Conservation (phyloP, 1,140 invertebrate species). For the Cherax destructor region DNA sequence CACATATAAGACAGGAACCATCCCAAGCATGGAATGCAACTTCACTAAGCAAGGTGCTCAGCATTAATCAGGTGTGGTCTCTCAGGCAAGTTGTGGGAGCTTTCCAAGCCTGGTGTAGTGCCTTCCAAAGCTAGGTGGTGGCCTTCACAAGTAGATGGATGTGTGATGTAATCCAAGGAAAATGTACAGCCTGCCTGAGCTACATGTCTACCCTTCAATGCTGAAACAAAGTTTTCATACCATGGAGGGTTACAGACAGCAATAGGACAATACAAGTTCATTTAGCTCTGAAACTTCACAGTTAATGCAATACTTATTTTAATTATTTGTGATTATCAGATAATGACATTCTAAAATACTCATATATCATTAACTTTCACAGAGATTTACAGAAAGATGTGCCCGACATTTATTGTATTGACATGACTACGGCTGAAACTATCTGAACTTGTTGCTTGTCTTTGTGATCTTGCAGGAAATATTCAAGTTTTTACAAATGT, state of each 20-base stretch:
- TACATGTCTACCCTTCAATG: not conserved
- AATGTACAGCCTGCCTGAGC: not conserved
- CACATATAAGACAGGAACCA: constrained; percentile 28
- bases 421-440: not conserved
- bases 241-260: not conserved
- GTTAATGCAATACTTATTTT: not conserved
- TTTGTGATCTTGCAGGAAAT: not conserved
- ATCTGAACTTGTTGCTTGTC: not conserved
- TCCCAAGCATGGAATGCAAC: constrained; percentile 2
- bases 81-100: not conserved
- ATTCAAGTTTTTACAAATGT: not conserved
- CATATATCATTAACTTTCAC: not conserved
- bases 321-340: not conserved
- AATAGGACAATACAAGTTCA: not conserved
- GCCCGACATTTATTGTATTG: not conserved
- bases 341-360: not conserved
- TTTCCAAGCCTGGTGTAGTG: not conserved
- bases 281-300: not conserved
- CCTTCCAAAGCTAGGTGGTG: no score
- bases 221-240: not conserved
- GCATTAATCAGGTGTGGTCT: constrained; percentile 7
- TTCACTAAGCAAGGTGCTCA: constrained; percentile 18
- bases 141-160: not conserved
- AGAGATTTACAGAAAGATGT: not conserved
- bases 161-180: not conserved